These are phyloP conservation scores for Alectoris magna DNA, from an alignment of 2,797 vertebrate species.

Conservation along the genomic window DNA sequence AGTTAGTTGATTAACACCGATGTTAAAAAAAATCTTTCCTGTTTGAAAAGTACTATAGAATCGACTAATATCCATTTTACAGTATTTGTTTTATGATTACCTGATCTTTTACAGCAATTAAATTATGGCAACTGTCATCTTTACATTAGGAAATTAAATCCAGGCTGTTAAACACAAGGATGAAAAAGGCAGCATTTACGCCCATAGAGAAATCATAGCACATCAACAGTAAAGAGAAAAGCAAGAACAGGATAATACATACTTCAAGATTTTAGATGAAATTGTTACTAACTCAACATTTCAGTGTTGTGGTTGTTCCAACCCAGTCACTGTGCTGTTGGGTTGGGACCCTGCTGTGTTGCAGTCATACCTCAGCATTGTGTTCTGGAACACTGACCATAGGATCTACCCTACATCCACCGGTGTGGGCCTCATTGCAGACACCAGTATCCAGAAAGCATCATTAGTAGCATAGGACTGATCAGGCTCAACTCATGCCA, in stretches of 20 bases:
- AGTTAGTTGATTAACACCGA: not conserved
- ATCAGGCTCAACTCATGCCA: not conserved
- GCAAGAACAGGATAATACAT: not conserved
- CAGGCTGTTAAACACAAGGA: not conserved
- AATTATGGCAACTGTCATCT: not conserved
- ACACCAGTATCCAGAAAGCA: not conserved
- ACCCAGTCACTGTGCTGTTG: not conserved
- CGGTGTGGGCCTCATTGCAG: rapidly evolving
- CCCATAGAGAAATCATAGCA: not conserved
- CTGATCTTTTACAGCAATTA: not conserved
- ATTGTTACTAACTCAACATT: not conserved
- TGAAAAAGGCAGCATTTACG: not conserved
- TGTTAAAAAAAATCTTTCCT: not conserved
- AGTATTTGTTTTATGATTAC: not conserved
- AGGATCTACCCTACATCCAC: not conserved
- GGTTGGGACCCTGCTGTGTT: not conserved
- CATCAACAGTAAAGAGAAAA: not conserved
- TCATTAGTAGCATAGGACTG: not conserved
- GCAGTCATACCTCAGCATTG: not conserved
- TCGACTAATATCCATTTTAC: not conserved
- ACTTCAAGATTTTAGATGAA: not conserved
- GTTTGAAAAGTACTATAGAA: not conserved
- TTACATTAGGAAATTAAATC: not conserved
- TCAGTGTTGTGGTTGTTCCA: not conserved
- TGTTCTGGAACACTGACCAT: not conserved